Evolutionary conservation across 2,797 vertebrate genomes (phyloP).

Genomic region (Sebastes kiyomatsui): DNA sequence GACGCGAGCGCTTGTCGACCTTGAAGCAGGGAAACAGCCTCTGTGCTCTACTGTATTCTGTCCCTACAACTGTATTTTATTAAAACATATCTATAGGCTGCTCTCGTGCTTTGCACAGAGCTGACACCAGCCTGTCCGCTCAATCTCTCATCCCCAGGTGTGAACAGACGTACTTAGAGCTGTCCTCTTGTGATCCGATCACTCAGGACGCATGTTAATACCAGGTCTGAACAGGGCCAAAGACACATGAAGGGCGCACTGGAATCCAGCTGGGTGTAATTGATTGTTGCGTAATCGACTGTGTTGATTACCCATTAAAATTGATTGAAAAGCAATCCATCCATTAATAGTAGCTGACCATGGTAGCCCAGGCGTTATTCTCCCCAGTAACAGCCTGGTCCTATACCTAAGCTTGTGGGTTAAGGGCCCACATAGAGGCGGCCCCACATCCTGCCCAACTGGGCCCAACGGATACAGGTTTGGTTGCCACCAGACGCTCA

Average conservation of each 20-base stretch:
- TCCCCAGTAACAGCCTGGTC: background rate
- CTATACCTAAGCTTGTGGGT: background rate
- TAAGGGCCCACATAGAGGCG: background rate
- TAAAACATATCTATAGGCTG: too few relatives aligned
- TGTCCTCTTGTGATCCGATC: too few relatives aligned
- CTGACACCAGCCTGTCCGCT: too few relatives aligned
- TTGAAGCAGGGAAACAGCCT: too few relatives aligned
- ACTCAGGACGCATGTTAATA: too few relatives aligned
- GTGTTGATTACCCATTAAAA: background rate
- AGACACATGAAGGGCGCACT: background rate
- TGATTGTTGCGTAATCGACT: background rate
- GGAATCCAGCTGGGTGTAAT: background rate
- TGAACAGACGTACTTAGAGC: too few relatives aligned
- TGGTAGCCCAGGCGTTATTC: background rate
- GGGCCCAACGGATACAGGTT: background rate
- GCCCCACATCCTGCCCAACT: background rate
- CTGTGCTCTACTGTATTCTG: too few relatives aligned
- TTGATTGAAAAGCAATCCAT: slow-evolving; percentile 18
- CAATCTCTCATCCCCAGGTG: too few relatives aligned
- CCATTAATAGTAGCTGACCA: background rate
- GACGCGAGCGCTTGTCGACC: too few relatives aligned
- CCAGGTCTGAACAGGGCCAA: background rate
- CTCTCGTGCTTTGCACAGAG: too few relatives aligned
- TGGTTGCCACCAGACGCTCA: background rate
- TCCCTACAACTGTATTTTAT: too few relatives aligned